Evolutionary conservation across 1,140 invertebrate genomes (phyloP).

Genomic region (Proales similis): DNA sequence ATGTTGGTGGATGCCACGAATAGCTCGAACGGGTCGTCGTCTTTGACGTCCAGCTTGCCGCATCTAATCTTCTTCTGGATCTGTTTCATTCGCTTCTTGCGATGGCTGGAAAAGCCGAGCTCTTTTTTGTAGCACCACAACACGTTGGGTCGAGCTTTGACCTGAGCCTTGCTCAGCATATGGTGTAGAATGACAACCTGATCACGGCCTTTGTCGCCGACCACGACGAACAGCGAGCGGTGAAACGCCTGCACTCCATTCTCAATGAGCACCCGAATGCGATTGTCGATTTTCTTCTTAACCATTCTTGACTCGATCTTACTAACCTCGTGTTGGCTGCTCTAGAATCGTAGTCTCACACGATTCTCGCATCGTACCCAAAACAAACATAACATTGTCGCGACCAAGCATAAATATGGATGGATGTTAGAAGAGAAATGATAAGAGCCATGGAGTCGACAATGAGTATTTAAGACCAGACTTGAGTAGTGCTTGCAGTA

Average conservation of each 20-base stretch:
- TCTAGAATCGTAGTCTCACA: too few species aligned
- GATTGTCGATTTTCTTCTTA: constrained; percentile 78
- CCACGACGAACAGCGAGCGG: constrained; percentile 81
- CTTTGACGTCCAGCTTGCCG: constrained; percentile 73
- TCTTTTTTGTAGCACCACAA: constrained; percentile 99
- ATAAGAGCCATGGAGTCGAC: too few species aligned
- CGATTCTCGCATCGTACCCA: too few species aligned
- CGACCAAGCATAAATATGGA: too few species aligned
- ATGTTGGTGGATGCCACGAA: constrained; percentile 94
- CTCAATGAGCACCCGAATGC: constrained; percentile 87
- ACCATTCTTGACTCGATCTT: constrained; percentile 23
- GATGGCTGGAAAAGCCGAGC: constrained; percentile 82
- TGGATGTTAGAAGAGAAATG: too few species aligned
- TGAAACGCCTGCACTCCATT: constrained; percentile 84
- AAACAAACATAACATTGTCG: too few species aligned
- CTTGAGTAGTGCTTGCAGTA: too few species aligned
- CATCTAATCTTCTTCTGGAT: constrained; percentile 76
- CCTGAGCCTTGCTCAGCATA: constrained; percentile 84
- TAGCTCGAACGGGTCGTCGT: constrained; percentile 92
- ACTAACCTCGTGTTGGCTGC: too few species aligned
- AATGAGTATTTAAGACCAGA: too few species aligned
- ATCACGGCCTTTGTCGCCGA: constrained; percentile 90
- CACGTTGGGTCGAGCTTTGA: constrained; percentile 79
- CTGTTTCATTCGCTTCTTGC: constrained; percentile 82
- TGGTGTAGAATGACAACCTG: constrained; percentile 94